A percentile compares a stretch with the other conserved stretches of the same genome.
phyloP scores from a whole-genome alignment of 92 coral and sea anemone species.

The Galaxea fascicularis region DNA sequence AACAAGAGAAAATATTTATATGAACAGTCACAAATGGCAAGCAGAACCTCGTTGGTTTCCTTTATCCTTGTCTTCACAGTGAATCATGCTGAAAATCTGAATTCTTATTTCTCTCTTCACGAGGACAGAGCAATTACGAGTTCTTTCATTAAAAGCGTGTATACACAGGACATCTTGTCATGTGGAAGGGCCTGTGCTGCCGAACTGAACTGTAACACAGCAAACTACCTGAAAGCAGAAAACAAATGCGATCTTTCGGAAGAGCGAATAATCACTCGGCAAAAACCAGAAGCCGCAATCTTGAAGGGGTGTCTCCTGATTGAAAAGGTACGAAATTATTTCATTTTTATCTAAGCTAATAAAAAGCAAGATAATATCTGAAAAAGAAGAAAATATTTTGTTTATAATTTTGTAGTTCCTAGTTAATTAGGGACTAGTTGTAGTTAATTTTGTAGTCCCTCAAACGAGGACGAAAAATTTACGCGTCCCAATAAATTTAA shows the following conservation, averaged over 20 bases:
- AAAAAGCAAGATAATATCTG: too few relatives aligned
- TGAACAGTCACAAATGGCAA: neutral
- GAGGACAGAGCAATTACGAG: conserved; percentile 14
- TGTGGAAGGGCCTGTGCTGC: conserved; percentile 11
- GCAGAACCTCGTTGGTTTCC: too few relatives aligned
- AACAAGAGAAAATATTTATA: too few relatives aligned
- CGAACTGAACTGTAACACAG: conserved; percentile 17
- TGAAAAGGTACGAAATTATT: conserved; percentile 16
- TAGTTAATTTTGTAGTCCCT: too few relatives aligned
- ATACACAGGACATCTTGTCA: neutral
- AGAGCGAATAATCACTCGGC: neutral
- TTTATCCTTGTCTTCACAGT: neutral
- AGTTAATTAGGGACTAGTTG: too few relatives aligned
- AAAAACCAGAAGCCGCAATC: neutral
- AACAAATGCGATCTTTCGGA: conserved; percentile 7
- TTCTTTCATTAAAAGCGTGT: neutral
- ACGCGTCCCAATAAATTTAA: too few relatives aligned
- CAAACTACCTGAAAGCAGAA: neutral
- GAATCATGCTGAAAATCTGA: neutral
- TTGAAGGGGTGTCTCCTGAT: conserved; percentile 11
- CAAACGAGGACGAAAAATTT: too few relatives aligned
- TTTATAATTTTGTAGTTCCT: too few relatives aligned
- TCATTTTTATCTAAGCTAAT: neutral
- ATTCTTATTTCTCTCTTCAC: conserved; percentile 14
- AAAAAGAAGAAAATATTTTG: too few relatives aligned